A percentile compares a stretch with the other conserved stretches of the same genome.
Evolutionary conservation across 1,140 invertebrate species (phyloP).

Genomic region (Streblospio benedicti): DNA sequence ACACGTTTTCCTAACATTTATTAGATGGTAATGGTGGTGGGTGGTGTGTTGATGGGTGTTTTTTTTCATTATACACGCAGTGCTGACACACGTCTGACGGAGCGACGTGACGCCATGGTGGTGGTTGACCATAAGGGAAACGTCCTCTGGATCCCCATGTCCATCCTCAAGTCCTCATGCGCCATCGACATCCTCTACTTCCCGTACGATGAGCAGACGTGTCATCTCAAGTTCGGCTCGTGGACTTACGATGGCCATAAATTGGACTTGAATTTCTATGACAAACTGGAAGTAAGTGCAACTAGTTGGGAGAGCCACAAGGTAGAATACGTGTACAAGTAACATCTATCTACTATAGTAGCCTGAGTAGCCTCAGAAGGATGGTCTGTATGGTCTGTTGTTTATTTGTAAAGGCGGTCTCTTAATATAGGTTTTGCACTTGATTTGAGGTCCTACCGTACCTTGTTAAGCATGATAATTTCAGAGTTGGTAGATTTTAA

Average conservation of each 20-base stretch:
- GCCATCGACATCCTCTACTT: constrained; percentile 56
- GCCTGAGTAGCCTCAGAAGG: too few species aligned
- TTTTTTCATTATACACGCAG: too few species aligned
- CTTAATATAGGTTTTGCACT: too few species aligned
- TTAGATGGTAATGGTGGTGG: too few species aligned
- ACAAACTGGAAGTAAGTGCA: constrained; percentile 13
- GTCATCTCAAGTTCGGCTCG: constrained; percentile 55
- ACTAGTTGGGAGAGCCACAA: neutral
- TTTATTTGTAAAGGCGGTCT: too few species aligned
- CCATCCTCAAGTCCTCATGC: constrained; percentile 94
- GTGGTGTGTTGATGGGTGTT: too few species aligned
- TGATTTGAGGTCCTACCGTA: too few species aligned
- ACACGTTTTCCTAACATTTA: too few species aligned
- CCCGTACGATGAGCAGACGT: constrained; percentile 62
- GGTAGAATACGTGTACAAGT: neutral
- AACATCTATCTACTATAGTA: too few species aligned
- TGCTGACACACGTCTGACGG: constrained; percentile 23
- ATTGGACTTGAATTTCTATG: constrained; percentile 49
- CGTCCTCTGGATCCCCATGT: constrained; percentile 89
- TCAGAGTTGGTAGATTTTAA: too few species aligned
- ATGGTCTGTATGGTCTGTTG: too few species aligned
- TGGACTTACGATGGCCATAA: constrained; percentile 54
- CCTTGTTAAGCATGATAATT: too few species aligned
- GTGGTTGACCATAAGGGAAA: constrained; percentile 69
- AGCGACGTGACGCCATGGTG: constrained; percentile 23